Evolutionary conservation across 2,888 invertebrate genomes (phyloP), one percentile per base, ranked within the genome.

Genomic region (Crepidodera aurea): DNA sequence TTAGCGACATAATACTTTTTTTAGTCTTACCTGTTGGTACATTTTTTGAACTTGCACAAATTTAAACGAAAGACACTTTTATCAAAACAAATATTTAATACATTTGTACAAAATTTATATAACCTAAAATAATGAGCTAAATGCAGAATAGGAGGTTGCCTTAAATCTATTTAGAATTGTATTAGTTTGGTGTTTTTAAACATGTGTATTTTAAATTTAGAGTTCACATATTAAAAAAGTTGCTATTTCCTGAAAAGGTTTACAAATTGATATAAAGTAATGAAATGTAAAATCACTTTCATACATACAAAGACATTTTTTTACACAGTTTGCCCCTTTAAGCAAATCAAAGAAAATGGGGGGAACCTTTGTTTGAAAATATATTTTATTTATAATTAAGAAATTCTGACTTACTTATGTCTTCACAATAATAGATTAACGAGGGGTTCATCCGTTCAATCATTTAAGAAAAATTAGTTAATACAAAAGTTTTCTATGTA

Each of bases 121-220:
- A 48, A 37, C 34, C 48, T 37, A 56, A 56, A 56, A 56, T 56
- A 56, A 48, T 48, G 39, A 46, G 56, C 56, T 48, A 55, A 55
- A 44, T 55, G 55, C 46, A 55, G 42, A 27, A 54, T 29, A 54
- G 42, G 42, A 54, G 6, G 22, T 32, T 48, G 13, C 48, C 34
- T 56, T 56, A 56, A 46, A 56, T 48, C 46, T 56, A 48, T 56
- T 56, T 56, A 48, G 48, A 56, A 56, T 56, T 37, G 46, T 34
- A 56, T 46, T 46, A 44, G 34, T 44, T 55, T 46, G 44, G 44
- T 56, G 40, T 48, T 56, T 22, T 16, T 29, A 54, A 27, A 32
- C 42, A 42, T 29, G n/a, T n/a, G n/a, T n/a, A n/a, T n/a, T n/a
- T n/a, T n/a, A n/a, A 54, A 42, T 40, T 16, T 42, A 42, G 5